Percentiles rank a stretch among this genome's conserved stretches.
These are phyloP conservation scores for Danio aesculapii DNA, from an alignment of 2,797 vertebrate species.

Conservation along the genomic window DNA sequence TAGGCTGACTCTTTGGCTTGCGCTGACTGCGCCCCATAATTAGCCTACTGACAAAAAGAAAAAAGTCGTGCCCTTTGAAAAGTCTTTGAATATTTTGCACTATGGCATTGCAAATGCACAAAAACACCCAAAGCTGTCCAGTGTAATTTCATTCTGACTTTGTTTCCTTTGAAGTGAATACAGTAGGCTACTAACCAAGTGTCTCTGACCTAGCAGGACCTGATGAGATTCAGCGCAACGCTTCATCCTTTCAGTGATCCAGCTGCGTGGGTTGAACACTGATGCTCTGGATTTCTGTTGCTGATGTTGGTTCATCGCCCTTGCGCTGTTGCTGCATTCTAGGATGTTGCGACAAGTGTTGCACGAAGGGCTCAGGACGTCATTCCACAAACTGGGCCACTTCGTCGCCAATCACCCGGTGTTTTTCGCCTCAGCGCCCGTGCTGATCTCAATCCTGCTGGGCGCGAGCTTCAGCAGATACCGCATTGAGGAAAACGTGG, in stretches of 20 bases:
- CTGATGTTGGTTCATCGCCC: conserved; percentile 82
- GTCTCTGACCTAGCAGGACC: conserved; percentile 36
- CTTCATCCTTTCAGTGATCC: conserved; percentile 25
- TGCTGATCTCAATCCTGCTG: conserved; percentile 94
- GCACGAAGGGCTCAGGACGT: conserved; percentile 93
- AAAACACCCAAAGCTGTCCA: neutral
- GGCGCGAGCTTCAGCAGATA: conserved; percentile 98
- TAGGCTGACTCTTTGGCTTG: neutral
- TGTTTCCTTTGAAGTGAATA: neutral
- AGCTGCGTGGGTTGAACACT: conserved; percentile 41
- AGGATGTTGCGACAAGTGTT: conserved; percentile 98
- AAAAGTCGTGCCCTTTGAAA: conserved; percentile 8
- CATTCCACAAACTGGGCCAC: conserved; percentile 92
- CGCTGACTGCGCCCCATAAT: conserved; percentile 20
- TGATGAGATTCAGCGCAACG: conserved; percentile 26
- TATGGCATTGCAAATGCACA: neutral
- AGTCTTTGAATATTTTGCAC: conserved; percentile 7
- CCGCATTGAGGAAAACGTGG: conserved; percentile 94
- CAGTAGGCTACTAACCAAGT: conserved; percentile 2
- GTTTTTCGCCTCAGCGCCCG: conserved; percentile 95
- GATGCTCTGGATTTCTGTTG: conserved; percentile 78
- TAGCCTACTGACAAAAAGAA: neutral
- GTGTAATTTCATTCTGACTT: neutral
- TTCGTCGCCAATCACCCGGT: conserved; percentile 96
- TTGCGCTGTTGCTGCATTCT: conserved; percentile 86